phyloP scores from a whole-genome alignment of 2,797 vertebrate species.

The Acomys russatus region DNA sequence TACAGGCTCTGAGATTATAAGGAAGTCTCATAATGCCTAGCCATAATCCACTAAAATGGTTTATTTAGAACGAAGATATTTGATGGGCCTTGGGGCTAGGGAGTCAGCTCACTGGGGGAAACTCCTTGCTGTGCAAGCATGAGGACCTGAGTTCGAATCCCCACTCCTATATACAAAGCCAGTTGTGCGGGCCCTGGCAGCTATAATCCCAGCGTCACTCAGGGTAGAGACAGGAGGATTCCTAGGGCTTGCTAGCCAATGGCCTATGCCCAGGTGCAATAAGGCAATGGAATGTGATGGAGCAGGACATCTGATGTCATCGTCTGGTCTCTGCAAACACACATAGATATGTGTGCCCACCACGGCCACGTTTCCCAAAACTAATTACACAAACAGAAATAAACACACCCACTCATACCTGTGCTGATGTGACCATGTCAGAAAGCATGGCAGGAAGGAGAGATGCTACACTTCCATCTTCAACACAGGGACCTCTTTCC shows the following conservation, averaged over 20 bases:
- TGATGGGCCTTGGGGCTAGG: background rate
- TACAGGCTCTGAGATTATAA: background rate
- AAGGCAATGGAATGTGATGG: background rate
- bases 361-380: background rate
- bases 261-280: background rate
- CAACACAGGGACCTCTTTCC: background rate
- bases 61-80: slow-evolving; percentile 49
- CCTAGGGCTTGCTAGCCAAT: background rate
- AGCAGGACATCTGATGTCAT: too few relatives aligned
- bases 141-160: background rate
- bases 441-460: background rate
- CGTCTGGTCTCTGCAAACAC: background rate
- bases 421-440: background rate
- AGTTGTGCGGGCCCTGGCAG: background rate
- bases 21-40: background rate
- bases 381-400: slow-evolving; percentile 31
- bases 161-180: background rate
- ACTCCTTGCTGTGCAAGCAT: background rate
- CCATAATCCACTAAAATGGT: slow-evolving; percentile 15
- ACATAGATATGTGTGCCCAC: background rate
- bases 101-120: too few relatives aligned
- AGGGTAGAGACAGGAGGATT: background rate
- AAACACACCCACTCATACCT: background rate
- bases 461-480: background rate
- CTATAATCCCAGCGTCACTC: background rate